Evolutionary conservation across 2,888 invertebrate genomes (phyloP).

Genomic region (Agonopterix subpropinquella): DNA sequence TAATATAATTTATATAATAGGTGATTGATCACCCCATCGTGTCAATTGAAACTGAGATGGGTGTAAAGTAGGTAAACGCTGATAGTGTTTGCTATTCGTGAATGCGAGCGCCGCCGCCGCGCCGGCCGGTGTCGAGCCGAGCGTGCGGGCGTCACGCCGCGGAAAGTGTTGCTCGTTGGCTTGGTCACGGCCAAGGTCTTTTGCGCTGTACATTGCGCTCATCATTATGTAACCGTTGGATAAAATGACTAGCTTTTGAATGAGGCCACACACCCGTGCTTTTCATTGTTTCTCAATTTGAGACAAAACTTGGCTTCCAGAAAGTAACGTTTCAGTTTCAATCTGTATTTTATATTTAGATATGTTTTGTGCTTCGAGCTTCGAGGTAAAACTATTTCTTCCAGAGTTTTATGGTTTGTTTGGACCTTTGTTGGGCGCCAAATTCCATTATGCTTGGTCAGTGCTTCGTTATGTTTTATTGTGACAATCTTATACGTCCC

Average conservation of each 20-base stretch:
- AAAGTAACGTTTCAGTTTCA: conserved; percentile 7
- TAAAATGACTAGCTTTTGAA: conserved; percentile 23
- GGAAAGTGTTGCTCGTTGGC: conserved; percentile 46
- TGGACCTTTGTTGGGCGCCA: neutral
- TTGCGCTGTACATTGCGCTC: conserved; percentile 37
- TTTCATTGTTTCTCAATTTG: no score
- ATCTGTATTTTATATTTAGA: neutral
- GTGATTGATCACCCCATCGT: no score
- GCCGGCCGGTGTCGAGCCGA: conserved; percentile 27
- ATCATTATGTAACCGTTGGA: conserved; percentile 51
- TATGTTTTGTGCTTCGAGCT: neutral
- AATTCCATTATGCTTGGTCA: neutral
- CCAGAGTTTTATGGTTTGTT: neutral
- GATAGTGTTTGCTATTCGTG: conserved; percentile 41
- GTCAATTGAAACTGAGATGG: no score
- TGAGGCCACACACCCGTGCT: no score
- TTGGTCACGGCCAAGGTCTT: conserved; percentile 73
- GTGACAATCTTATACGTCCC: neutral
- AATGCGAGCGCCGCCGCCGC: conserved; percentile 30
- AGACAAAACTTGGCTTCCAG: neutral
- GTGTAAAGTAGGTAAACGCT: conserved; percentile 10
- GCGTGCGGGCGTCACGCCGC: conserved; percentile 27
- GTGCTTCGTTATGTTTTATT: neutral
- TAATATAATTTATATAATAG: no score
- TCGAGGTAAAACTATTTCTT: neutral